Percentiles rank a stretch among this genome's conserved stretches.
Conservation (phyloP, 2,888 invertebrate species). For the Seira sanloemensis region DNA sequence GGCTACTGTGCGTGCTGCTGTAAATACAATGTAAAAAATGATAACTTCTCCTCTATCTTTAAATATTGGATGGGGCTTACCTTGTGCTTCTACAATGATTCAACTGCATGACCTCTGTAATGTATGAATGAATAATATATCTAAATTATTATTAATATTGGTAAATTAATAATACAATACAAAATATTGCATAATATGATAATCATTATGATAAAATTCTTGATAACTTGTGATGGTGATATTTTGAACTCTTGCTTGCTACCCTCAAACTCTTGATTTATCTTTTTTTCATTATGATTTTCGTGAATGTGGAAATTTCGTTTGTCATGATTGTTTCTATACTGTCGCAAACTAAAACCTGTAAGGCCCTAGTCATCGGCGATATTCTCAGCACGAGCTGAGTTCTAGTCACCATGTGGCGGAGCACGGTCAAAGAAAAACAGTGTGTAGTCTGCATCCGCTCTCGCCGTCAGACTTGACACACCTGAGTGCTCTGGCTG, state of each 20-base stretch:
- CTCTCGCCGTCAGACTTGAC: conserved; percentile 74
- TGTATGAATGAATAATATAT: neutral
- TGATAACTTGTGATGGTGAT: conserved; percentile 1
- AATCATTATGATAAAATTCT: neutral
- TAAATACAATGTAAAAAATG: conserved; percentile 4
- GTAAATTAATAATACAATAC: neutral
- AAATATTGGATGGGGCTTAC: neutral
- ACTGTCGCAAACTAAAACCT: neutral
- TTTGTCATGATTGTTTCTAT: too few relatives aligned
- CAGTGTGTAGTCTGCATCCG: conserved; percentile 75
- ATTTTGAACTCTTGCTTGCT: neutral
- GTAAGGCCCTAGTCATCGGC: conserved; percentile 66
- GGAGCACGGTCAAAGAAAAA: conserved; percentile 74
- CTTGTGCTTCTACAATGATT: conserved; percentile 11
- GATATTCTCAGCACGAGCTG: conserved; percentile 73
- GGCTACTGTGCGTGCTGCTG: conserved; percentile 5
- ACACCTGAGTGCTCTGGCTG: conserved; percentile 72
- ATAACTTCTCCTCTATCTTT: conserved; percentile 3
- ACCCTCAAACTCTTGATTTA: too few relatives aligned
- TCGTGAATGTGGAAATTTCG: too few relatives aligned
- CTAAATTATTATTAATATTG: neutral
- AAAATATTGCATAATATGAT: neutral
- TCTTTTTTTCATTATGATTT: too few relatives aligned
- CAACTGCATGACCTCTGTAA: neutral
- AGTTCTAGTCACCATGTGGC: conserved; percentile 62